A percentile compares a stretch with the other conserved stretches of the same genome.
Evolutionary conservation across 2,113 vertebrate genomes (phyloP).

Genomic region (Callionymus lyra): DNA sequence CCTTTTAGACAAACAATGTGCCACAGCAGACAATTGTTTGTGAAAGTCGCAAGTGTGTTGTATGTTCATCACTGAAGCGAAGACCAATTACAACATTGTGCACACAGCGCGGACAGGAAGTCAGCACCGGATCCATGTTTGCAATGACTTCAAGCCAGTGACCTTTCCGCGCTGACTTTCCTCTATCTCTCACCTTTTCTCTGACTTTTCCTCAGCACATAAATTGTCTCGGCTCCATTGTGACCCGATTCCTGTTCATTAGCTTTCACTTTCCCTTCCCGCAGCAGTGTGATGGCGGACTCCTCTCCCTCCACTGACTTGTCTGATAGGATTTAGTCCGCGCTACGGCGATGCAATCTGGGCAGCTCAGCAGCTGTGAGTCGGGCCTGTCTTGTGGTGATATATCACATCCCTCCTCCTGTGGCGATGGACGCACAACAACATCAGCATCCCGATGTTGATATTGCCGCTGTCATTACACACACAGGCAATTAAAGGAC

Average conservation of each 20-base stretch:
- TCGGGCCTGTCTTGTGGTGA: conserved; percentile 46
- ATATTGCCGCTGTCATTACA: conserved; percentile 32
- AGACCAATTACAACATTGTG: too few species aligned
- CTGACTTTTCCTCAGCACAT: conserved; percentile 17
- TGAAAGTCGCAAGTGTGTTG: too few species aligned
- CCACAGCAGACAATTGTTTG: too few species aligned
- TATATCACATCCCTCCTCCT: conserved; percentile 27
- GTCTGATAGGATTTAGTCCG: conserved; percentile 69
- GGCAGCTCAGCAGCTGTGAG: conserved; percentile 59
- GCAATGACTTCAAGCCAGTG: neutral
- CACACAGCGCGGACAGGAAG: too few species aligned
- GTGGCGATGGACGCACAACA: conserved; percentile 17
- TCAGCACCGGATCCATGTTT: too few species aligned
- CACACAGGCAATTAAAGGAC: conserved; percentile 21
- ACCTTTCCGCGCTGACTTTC: neutral
- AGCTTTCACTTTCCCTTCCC: conserved; percentile 51
- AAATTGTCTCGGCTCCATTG: conserved; percentile 33
- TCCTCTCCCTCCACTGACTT: conserved; percentile 63
- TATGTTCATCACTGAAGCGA: too few species aligned
- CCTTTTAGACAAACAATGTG: too few species aligned
- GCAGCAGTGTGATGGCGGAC: conserved; percentile 28
- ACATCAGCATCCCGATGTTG: conserved; percentile 25
- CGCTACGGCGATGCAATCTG: conserved; percentile 64
- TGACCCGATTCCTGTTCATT: conserved; percentile 56
- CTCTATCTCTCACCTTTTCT: conserved; percentile 12